Percentiles rank a stretch among this genome's conserved stretches.
These are phyloP conservation scores for Zonitis immaculata DNA, from an alignment of 2,888 invertebrate species.

Conservation along the genomic window DNA sequence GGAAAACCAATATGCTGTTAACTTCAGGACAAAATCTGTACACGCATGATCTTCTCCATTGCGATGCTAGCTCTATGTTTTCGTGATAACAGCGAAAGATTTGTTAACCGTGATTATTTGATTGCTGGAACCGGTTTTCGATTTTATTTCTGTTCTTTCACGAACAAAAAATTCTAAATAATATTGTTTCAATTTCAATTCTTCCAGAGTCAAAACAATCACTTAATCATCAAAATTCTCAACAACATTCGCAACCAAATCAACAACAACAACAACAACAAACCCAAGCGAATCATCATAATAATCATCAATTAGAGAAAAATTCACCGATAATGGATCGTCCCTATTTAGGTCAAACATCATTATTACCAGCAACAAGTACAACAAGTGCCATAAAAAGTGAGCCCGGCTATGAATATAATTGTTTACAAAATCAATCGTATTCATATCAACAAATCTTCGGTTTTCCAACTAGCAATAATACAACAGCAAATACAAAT, in stretches of 20 bases:
- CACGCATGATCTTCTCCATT: too few relatives aligned
- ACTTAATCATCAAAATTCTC: slow-evolving; percentile 21
- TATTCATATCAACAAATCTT: slow-evolving; percentile 56
- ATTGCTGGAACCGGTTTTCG: too few relatives aligned
- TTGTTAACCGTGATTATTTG: too few relatives aligned
- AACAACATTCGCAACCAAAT: slow-evolving; percentile 24
- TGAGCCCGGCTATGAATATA: slow-evolving; percentile 48
- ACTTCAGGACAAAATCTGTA: too few relatives aligned
- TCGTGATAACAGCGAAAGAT: too few relatives aligned
- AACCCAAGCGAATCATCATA: slow-evolving; percentile 20
- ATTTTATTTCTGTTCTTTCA: too few relatives aligned
- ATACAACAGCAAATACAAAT: slow-evolving; percentile 40
- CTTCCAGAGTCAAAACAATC: slow-evolving; percentile 43
- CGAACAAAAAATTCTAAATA: too few relatives aligned
- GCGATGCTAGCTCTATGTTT: too few relatives aligned
- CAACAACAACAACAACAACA: slow-evolving; percentile 15
- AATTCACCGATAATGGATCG: slow-evolving; percentile 36
- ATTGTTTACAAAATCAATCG: slow-evolving; percentile 46
- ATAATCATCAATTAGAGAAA: slow-evolving; percentile 29
- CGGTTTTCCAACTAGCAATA: slow-evolving; percentile 46
- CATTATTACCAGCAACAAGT: slow-evolving; percentile 51
- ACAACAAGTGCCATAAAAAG: slow-evolving; percentile 47
- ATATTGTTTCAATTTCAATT: slow-evolving; percentile 23
- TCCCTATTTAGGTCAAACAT: slow-evolving; percentile 56
- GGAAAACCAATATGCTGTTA: too few relatives aligned